These are phyloP conservation scores for Cantharis nigra DNA, from an alignment of 2,888 invertebrate genomes.

Conservation along the genomic window DNA sequence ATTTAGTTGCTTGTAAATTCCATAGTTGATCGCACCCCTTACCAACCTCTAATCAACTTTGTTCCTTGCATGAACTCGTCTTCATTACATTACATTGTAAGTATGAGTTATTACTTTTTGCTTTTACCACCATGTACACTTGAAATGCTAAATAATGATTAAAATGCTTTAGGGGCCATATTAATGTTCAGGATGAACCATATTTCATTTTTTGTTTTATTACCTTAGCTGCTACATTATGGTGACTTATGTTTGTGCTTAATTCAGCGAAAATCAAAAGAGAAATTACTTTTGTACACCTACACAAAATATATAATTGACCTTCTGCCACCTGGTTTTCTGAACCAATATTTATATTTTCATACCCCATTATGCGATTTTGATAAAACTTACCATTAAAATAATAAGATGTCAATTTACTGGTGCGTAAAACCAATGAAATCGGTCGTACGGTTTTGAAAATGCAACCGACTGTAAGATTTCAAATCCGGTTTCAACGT, in stretches of 20 bases:
- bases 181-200: background rate
- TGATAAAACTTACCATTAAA: no score
- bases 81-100: constrained; percentile 15
- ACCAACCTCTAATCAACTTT: constrained; percentile 11
- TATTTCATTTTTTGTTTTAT: background rate
- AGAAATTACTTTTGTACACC: background rate
- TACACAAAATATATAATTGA: background rate
- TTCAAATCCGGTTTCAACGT: no score
- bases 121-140: background rate
- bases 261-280: background rate
- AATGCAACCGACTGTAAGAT: no score
- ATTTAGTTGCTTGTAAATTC: constrained; percentile 3
- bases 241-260: background rate
- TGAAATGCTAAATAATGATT: background rate
- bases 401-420: no score
- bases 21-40: background rate
- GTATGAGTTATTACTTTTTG: constrained; percentile 4
- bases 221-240: background rate
- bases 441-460: no score
- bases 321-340: no score
- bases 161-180: background rate
- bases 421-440: no score
- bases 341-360: no score
- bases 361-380: no score
- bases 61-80: constrained; percentile 6